A percentile compares a stretch with the other conserved stretches of the same genome.
Evolutionary conservation across 2,888 invertebrate genomes (phyloP).

Genomic region (Aethes cnicana): DNA sequence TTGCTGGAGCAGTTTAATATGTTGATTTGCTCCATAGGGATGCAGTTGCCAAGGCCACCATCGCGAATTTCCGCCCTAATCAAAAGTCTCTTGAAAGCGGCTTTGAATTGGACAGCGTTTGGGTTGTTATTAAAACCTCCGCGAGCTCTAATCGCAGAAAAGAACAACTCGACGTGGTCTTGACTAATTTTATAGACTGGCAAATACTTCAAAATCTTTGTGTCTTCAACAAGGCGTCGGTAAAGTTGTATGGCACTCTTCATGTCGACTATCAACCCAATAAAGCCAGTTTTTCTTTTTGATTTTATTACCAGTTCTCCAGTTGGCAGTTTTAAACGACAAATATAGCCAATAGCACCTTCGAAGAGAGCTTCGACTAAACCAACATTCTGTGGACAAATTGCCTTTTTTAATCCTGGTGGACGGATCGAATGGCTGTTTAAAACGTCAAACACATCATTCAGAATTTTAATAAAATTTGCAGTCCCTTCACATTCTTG

Average conservation of each 20-base stretch:
- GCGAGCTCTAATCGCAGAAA: slow-evolving; percentile 31
- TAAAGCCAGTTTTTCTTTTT: slow-evolving; percentile 36
- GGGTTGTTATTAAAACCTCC: slow-evolving; percentile 38
- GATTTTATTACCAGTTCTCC: slow-evolving; percentile 26
- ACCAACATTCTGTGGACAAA: slow-evolving; percentile 33
- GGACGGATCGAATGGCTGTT: slow-evolving; percentile 34
- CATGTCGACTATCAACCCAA: slow-evolving; percentile 34
- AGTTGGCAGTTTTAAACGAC: slow-evolving; percentile 14
- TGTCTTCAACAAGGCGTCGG: slow-evolving; percentile 9
- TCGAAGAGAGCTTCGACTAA: slow-evolving; percentile 28
- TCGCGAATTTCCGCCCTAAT: slow-evolving; percentile 32
- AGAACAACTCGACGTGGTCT: slow-evolving; percentile 33
- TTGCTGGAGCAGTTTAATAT: slow-evolving; percentile 33
- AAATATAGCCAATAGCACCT: slow-evolving; percentile 18
- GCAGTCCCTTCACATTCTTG: slow-evolving; percentile 31
- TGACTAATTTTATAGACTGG: slow-evolving; percentile 32
- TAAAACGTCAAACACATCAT: slow-evolving; percentile 33
- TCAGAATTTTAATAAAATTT: slow-evolving; percentile 31
- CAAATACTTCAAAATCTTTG: slow-evolving; percentile 18
- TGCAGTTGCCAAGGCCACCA: slow-evolving; percentile 29
- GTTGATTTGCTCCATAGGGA: slow-evolving; percentile 33
- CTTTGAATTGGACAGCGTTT: slow-evolving; percentile 32
- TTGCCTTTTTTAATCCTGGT: slow-evolving; percentile 35
- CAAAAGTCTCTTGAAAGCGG: slow-evolving; percentile 30
- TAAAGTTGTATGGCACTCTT: slow-evolving; percentile 32